phyloP scores from a whole-genome alignment of 2,113 vertebrate genomes.

The Lophius piscatorius region DNA sequence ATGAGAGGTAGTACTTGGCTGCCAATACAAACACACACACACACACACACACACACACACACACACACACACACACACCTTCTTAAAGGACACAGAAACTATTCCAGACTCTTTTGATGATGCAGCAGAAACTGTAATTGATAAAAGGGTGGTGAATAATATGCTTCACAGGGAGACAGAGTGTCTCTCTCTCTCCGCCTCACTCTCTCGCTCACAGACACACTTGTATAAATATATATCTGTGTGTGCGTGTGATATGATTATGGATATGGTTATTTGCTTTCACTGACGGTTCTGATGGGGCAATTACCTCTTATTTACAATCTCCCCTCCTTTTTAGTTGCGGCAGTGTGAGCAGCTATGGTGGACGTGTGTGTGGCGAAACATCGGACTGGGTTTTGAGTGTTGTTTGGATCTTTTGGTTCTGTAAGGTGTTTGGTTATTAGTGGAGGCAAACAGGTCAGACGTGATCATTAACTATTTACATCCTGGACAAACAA shows the following conservation, averaged over 20 bases:
- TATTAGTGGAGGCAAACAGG: no score
- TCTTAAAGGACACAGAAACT: constrained; percentile 56
- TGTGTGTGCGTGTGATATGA: constrained; percentile 25
- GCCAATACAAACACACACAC: neutral
- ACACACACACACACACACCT: constrained; percentile 4
- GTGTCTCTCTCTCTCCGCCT: neutral
- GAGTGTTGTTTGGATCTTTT: no score
- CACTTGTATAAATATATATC: neutral
- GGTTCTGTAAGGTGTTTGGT: no score
- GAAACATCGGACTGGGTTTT: no score
- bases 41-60: neutral
- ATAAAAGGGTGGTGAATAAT: constrained; percentile 46
- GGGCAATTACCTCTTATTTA: constrained; percentile 46
- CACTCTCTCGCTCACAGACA: constrained; percentile 15
- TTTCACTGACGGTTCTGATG: constrained; percentile 39
- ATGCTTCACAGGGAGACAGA: neutral
- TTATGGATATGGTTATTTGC: constrained; percentile 59
- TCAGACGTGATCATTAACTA: no score
- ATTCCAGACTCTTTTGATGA: constrained; percentile 60
- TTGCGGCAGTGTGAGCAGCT: no score
- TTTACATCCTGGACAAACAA: no score
- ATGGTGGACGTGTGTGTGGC: no score
- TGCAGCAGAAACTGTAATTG: constrained; percentile 57
- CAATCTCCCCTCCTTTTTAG: neutral
- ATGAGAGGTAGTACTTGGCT: neutral